Conservation (phyloP, 1,140 invertebrate species). For the Nebria ingens region DNA sequence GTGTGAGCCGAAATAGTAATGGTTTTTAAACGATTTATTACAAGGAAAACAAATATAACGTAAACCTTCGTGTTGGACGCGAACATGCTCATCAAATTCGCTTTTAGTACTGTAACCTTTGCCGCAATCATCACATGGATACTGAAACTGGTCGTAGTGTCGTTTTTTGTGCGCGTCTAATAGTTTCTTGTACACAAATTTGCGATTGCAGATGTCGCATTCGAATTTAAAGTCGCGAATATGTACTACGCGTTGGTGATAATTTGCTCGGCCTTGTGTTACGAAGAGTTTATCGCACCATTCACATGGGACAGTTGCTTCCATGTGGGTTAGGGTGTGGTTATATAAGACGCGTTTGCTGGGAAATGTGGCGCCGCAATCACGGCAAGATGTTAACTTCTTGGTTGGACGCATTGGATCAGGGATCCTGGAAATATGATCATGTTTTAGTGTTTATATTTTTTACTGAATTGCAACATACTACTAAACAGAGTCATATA, state of each 20-base stretch:
- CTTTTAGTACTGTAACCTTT: constrained; percentile 9
- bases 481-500: too few species aligned
- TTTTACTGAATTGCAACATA: too few species aligned
- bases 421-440: too few species aligned
- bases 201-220: constrained; percentile 8
- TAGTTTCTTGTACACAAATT: neutral
- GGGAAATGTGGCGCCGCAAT: too few species aligned
- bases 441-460: too few species aligned
- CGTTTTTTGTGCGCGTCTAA: constrained; percentile 30
- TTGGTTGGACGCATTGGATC: too few species aligned
- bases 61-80: constrained; percentile 19
- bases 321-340: constrained; percentile 15
- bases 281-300: constrained; percentile 6
- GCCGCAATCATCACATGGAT: constrained; percentile 29
- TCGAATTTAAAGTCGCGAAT: neutral
- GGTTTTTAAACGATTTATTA: constrained; percentile 37
- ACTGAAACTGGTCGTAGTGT: constrained; percentile 34
- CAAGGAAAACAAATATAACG: constrained; percentile 36
- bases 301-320: constrained; percentile 4
- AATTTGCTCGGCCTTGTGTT: neutral
- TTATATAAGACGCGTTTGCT: too few species aligned
- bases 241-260: constrained; percentile 2
- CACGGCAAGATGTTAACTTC: too few species aligned
- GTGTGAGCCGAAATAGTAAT: constrained; percentile 31
- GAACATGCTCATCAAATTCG: constrained; percentile 31